Evolutionary conservation across 2,797 vertebrate genomes (phyloP), one percentile per base, ranked within the genome.

Genomic region (Choloepus didactylus): DNA sequence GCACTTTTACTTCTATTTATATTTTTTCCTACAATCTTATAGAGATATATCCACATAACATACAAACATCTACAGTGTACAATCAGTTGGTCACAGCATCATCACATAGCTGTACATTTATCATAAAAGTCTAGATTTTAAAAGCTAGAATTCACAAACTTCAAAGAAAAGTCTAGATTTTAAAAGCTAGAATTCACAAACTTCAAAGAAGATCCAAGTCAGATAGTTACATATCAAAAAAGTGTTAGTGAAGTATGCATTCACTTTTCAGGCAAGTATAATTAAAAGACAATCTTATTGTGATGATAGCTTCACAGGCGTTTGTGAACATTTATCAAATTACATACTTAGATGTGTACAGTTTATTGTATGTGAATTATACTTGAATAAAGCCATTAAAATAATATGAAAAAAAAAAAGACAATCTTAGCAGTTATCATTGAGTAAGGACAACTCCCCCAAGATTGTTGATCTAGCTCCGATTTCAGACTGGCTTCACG

Each of bases 241-340:
- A 59, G 3, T 44, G 46, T 69, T 62, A 54, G 35, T 80, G 29
- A 82, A 62, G 9, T 67, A 16, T 35, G 35, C 15, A 62, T 49
- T 92, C 35, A 86, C 64, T 90, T 87, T 94, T 79, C 35, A 72
- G 62, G 44, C 49, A 94, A 46, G 9, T 23, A 7, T 70, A 25
- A 41, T 81, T 51, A 29, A 59, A 56, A 70, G 60, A 49, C 2
- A 19, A 35, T 85, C 25, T 91, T 80, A 69, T 6, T 19, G 27
- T 1, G 25, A 41, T 35, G 35, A 35, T 2, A 35, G 35, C 35
- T 35, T 35, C 35, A 35, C 35, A 35, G 35, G 35, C 35, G 2
- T 35, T 35, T 35, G 35, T 35, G 35, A 35, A 35, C 35, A 35
- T 35, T 35, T 35, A 35, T 35, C 35, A 35, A 35, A 35, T 35